Evolutionary conservation across 2,888 invertebrate species (phyloP).

Genomic region (Embidobia sp.): DNA sequence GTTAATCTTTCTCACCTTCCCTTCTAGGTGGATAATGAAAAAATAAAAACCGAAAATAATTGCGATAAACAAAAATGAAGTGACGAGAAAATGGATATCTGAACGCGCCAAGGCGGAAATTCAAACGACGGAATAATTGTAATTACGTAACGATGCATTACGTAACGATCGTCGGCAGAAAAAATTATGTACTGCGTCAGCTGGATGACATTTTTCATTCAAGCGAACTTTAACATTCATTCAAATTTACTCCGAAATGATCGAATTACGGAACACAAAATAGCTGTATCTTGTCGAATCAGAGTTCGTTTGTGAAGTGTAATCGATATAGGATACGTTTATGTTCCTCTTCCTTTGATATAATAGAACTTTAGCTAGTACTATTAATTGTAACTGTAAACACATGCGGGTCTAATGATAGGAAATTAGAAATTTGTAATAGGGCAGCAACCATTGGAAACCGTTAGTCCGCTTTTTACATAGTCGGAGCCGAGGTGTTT

Average conservation of each 20-base stretch:
- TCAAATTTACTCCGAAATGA: neutral
- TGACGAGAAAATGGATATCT: neutral
- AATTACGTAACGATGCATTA: too few relatives aligned
- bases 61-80: neutral
- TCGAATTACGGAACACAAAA: conserved; percentile 5
- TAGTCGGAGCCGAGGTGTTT: conserved; percentile 21
- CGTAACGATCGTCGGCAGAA: too few relatives aligned
- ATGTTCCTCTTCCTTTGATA: conserved; percentile 55
- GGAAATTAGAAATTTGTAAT: conserved; percentile 58
- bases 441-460: conserved; percentile 27
- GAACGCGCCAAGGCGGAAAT: too few relatives aligned
- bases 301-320: conserved; percentile 16
- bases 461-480: conserved; percentile 34
- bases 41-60: conserved; percentile 9
- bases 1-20: conserved; percentile 65
- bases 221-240: too few relatives aligned
- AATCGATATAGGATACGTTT: conserved; percentile 48
- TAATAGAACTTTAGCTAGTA: conserved; percentile 39
- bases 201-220: too few relatives aligned
- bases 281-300: conserved; percentile 22
- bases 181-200: too few relatives aligned
- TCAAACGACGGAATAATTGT: too few relatives aligned
- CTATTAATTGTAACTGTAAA: conserved; percentile 56
- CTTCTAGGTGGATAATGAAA: conserved; percentile 50
- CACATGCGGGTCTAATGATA: conserved; percentile 51